A percentile compares a stretch with the other conserved stretches of the same genome.
phyloP scores from a whole-genome alignment of 2,113 vertebrate genomes.

The Panthera uncia region DNA sequence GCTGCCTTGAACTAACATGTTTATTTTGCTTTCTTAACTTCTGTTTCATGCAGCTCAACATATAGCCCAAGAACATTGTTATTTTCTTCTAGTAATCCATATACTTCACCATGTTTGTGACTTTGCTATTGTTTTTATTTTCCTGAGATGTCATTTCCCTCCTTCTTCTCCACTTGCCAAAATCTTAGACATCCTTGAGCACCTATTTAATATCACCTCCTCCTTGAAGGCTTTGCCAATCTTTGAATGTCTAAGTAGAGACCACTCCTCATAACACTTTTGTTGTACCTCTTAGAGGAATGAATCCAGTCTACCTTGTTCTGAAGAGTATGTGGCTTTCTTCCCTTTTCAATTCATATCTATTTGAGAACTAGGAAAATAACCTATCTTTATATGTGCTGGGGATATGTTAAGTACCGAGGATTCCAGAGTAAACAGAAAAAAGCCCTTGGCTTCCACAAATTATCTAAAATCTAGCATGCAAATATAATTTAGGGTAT shows the following conservation, averaged over 20 bases:
- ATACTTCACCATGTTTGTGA: background rate
- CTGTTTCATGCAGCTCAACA: background rate
- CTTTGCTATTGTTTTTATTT: background rate
- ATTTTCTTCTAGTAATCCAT: background rate
- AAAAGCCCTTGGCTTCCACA: background rate
- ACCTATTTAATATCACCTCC: background rate
- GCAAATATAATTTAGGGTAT: background rate
- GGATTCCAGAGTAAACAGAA: background rate
- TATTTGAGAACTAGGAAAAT: background rate
- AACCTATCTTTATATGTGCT: background rate
- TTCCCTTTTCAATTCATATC: background rate
- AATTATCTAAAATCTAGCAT: background rate
- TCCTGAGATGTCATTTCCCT: background rate
- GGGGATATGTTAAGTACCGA: background rate
- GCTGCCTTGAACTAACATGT: background rate
- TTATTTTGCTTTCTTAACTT: constrained; percentile 11
- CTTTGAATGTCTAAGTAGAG: background rate
- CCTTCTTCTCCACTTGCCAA: background rate
- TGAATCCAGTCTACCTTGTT: background rate
- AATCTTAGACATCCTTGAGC: background rate
- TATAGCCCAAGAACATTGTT: background rate
- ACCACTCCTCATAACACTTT: background rate
- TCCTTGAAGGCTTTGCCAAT: background rate
- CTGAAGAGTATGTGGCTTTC: background rate
- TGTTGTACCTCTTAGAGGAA: background rate